Evolutionary conservation across 1,140 invertebrate genomes (phyloP).

Genomic region (Ctenoplectra terminalis): DNA sequence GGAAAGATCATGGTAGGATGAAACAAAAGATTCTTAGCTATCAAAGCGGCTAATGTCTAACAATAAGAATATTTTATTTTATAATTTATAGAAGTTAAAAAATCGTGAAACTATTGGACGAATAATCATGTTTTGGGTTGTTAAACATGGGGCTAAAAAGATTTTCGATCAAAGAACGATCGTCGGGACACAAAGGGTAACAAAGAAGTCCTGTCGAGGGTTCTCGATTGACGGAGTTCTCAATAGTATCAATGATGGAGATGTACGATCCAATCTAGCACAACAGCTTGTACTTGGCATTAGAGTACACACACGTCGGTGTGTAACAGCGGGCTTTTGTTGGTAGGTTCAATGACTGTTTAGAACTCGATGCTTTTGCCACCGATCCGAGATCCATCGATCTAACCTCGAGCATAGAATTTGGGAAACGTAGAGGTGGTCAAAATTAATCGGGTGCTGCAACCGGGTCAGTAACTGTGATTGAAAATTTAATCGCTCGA

Average conservation of each 20-base stretch:
- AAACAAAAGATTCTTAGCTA: not conserved
- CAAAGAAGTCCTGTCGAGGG: slow-evolving; percentile 14
- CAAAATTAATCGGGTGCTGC: not conserved
- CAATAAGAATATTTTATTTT: not conserved
- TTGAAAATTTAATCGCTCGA: not conserved
- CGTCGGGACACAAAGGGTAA: not conserved
- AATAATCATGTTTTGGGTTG: not conserved
- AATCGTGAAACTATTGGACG: not conserved
- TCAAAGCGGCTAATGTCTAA: too few relatives aligned
- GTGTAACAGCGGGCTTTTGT: slow-evolving; percentile 43
- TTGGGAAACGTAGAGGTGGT: too few relatives aligned
- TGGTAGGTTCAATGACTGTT: slow-evolving; percentile 3
- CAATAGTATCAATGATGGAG: slow-evolving; percentile 37
- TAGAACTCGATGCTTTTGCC: not conserved
- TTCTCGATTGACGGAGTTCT: slow-evolving; percentile 22
- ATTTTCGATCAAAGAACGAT: not conserved
- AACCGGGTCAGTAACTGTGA: not conserved
- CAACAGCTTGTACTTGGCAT: slow-evolving; percentile 28
- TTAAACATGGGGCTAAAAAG: slow-evolving; percentile 1
- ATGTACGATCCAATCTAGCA: slow-evolving; percentile 18
- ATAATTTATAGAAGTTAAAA: not conserved
- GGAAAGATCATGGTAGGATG: not conserved
- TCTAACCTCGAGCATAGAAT: not conserved
- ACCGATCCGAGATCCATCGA: slow-evolving; percentile 31
- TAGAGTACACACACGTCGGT: not conserved